These are phyloP conservation scores for Atta texana DNA, from an alignment of 1,140 invertebrate genomes.

Conservation along the genomic window DNA sequence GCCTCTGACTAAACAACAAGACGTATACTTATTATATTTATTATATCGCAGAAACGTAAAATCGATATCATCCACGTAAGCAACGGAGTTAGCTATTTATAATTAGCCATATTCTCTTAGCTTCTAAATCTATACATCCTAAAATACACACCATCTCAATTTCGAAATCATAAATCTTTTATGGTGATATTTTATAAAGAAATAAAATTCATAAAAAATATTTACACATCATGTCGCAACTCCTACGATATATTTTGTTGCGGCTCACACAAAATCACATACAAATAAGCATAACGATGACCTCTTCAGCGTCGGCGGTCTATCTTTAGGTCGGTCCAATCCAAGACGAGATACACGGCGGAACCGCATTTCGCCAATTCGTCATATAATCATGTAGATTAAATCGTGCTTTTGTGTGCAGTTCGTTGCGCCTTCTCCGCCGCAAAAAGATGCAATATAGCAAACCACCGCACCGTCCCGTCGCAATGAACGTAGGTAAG, in stretches of 20 bases:
- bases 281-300: conserved; percentile 28
- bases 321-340: conserved; percentile 21
- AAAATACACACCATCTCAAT: neutral
- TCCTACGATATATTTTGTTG: conserved; percentile 9
- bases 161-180: neutral
- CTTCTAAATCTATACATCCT: neutral
- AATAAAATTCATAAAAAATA: neutral
- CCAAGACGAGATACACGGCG: neutral
- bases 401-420: neutral
- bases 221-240: neutral
- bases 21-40: neutral
- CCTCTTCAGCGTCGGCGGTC: neutral
- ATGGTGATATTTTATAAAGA: neutral
- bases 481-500: conserved; percentile 72
- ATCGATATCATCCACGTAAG: neutral
- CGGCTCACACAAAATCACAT: conserved; percentile 14
- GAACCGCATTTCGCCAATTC: conserved; percentile 15
- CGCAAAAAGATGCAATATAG: conserved; percentile 43
- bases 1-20: neutral
- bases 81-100: neutral
- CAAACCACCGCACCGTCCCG: conserved; percentile 18
- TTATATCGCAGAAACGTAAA: neutral
- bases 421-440: conserved; percentile 14
- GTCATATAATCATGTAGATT: conserved; percentile 55
- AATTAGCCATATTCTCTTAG: neutral